A percentile compares a stretch with the other conserved stretches of the same genome.
phyloP scores from a whole-genome alignment of 2,113 vertebrate genomes.

The Clinocottus analis region DNA sequence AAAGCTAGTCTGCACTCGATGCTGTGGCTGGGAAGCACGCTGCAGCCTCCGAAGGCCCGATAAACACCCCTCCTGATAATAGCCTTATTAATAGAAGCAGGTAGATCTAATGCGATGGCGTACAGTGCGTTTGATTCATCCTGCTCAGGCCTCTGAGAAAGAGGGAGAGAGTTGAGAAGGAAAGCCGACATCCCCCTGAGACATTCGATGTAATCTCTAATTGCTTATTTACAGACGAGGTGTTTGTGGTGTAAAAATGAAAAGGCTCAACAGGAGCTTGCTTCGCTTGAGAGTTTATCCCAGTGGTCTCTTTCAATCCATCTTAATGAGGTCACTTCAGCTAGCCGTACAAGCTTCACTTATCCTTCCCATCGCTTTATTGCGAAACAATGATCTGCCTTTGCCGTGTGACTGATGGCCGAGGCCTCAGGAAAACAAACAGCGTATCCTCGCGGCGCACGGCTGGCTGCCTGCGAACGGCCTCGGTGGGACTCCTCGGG shows the following conservation, averaged over 20 bases:
- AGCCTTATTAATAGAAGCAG: constrained; percentile 42
- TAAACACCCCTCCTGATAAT: constrained; percentile 33
- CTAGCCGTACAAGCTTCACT: constrained; percentile 16
- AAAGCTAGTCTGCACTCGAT: constrained; percentile 9
- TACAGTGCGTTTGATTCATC: constrained; percentile 28
- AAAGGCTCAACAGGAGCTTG: constrained; percentile 13
- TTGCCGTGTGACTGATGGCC: constrained; percentile 45
- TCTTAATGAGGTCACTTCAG: constrained; percentile 48
- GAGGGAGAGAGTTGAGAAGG: neutral
- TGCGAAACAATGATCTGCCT: constrained; percentile 53
- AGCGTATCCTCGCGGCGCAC: constrained; percentile 12
- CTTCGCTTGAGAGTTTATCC: constrained; percentile 35
- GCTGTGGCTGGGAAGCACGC: constrained; percentile 15
- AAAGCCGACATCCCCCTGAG: constrained; percentile 25
- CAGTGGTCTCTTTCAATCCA: constrained; percentile 31
- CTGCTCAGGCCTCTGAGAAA: constrained; percentile 12
- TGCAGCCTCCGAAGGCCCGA: constrained; percentile 18
- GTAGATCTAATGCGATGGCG: constrained; percentile 33
- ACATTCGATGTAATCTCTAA: constrained; percentile 47
- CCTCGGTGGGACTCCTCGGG: constrained; percentile 23
- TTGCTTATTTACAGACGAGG: constrained; percentile 45
- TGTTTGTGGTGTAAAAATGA: constrained; percentile 10
- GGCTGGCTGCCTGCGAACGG: constrained; percentile 39
- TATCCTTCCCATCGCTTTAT: constrained; percentile 34
- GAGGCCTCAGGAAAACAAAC: constrained; percentile 41